phyloP scores from a whole-genome alignment of 2,113 vertebrate genomes.

The Kryptolebias marmoratus region DNA sequence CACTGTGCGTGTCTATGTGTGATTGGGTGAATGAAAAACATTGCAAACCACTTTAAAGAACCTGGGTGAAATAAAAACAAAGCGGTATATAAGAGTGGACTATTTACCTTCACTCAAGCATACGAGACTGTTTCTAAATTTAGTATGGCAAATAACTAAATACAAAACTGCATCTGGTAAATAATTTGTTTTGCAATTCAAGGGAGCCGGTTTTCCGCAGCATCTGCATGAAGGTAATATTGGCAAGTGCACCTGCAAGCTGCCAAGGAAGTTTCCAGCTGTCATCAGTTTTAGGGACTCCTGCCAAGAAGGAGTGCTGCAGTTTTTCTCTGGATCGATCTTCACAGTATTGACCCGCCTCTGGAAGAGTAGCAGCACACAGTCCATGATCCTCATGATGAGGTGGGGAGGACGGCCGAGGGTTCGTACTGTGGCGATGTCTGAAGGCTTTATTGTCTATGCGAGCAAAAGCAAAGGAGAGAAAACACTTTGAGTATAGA shows the following conservation, averaged over 20 bases:
- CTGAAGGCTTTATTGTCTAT: constrained; percentile 94
- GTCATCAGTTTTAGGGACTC: constrained; percentile 97
- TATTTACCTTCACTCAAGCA: too few species aligned
- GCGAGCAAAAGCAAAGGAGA: constrained; percentile 11
- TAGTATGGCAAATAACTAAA: neutral
- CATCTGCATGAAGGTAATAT: neutral
- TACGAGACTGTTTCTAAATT: neutral
- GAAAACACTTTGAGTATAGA: neutral
- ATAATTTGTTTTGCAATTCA: neutral
- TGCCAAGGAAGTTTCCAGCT: constrained; percentile 93
- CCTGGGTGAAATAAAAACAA: too few species aligned
- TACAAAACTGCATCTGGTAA: neutral
- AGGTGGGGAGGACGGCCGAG: constrained; percentile 93
- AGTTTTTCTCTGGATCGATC: constrained; percentile 87
- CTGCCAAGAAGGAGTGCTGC: constrained; percentile 89
- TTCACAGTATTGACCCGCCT: constrained; percentile 87
- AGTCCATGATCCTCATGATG: constrained; percentile 99
- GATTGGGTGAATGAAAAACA: too few species aligned
- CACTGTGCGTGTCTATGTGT: too few species aligned
- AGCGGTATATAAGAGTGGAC: neutral
- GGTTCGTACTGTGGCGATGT: constrained; percentile 94
- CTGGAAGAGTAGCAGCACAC: constrained; percentile 93
- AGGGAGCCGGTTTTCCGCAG: neutral
- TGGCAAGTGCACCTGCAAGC: constrained; percentile 84
- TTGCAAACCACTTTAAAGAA: too few species aligned